These are phyloP conservation scores for Netta rufina DNA, from an alignment of 2,797 vertebrate genomes.

Conservation along the genomic window DNA sequence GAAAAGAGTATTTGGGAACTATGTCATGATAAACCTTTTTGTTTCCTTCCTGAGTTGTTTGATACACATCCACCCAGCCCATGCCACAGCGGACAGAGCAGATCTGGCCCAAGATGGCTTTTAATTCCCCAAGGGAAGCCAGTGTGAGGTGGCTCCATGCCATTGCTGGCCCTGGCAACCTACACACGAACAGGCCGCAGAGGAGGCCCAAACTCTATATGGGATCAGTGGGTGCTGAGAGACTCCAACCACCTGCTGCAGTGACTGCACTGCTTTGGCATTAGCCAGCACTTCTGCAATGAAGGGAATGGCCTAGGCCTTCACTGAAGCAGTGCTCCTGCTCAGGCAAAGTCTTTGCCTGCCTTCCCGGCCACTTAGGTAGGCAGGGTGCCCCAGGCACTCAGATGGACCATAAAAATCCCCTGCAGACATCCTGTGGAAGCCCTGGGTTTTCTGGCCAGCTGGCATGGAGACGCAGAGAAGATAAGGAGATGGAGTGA, in stretches of 20 bases:
- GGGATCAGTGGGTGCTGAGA: rapidly evolving
- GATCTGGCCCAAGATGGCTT: neutral
- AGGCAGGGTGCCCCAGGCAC: neutral
- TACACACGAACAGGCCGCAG: too few species aligned
- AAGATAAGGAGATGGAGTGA: neutral
- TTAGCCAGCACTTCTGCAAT: neutral
- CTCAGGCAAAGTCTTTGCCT: neutral
- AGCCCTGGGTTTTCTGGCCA: neutral
- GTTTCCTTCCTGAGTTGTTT: neutral
- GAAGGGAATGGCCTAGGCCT: neutral
- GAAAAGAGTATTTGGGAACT: neutral
- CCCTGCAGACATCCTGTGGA: rapidly evolving
- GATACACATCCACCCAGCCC: rapidly evolving
- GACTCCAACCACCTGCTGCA: neutral
- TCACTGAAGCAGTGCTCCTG: neutral
- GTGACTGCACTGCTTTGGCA: neutral
- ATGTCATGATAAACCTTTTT: neutral
- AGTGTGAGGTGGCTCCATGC: neutral
- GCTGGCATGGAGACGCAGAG: neutral
- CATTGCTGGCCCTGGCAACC: too few species aligned
- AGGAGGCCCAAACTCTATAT: neutral
- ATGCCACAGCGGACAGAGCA: neutral
- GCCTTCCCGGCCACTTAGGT: neutral
- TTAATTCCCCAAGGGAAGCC: neutral
- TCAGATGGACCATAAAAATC: neutral